Evolutionary conservation across 2,113 vertebrate species (phyloP), one percentile per base, ranked within the genome.

Genomic region (Montifringilla adamsi): DNA sequence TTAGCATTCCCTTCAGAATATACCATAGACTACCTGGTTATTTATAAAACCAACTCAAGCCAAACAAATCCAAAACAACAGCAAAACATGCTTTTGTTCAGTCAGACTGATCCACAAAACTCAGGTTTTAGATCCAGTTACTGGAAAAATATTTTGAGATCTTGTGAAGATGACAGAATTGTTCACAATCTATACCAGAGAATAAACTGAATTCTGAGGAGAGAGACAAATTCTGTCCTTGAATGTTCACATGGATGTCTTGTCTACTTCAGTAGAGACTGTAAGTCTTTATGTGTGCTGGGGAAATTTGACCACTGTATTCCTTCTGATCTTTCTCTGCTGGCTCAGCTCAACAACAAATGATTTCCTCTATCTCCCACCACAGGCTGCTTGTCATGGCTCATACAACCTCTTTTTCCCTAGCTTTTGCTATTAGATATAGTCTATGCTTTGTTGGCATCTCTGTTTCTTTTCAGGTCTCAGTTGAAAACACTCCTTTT

Each of bases 401-500:
- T 83, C 7, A 15, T 60, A 30, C 41, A 75, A 43, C 9, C 27
- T 73, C 16, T 69, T 93, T 20, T 21, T 94, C 55, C 80, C 53
- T 41, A 74, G 55, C 35, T 89, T 79, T 47, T 82, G 30, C 50
- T 83, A 9, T 84, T 87, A 80, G 46, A 66, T 80, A 53, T 35
- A 87, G 53, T 46, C 69, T 56, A 3, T 76, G 62, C 50, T 72
- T 93, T 91, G 53, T n/a, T 90, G 70, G 63, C 9, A 2, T 86
- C 63, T 85, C 87, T 79, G 44, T 91, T 87, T 93, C 81, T 91
- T 89, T 87, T 84, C 50, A 63, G 22, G 27, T 80, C 84, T 93
- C 69, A 27, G 27, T 17, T 95, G 82, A 89, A 91, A 94, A 77
- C 27, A 56, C n/a, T 95, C 62, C 20, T 90, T 85, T 92, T 84